Conservation (phyloP, 30 jellyfish, hydroid and myxozoan species). For the Aurelia sp. region DNA sequence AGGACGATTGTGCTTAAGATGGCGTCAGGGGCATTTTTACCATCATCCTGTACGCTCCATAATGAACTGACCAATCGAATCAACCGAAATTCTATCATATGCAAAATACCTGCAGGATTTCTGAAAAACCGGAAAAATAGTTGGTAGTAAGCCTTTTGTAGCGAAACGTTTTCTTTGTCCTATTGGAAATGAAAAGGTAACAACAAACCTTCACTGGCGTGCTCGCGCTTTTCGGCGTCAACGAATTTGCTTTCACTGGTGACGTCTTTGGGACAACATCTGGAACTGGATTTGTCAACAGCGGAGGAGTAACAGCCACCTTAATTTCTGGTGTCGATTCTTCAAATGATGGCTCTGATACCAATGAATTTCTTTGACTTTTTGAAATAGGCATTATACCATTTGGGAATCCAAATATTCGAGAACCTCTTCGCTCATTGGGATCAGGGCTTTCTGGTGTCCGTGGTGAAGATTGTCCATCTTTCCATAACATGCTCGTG, state of each 20-base stretch:
- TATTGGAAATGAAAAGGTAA: no score
- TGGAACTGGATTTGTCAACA: conserved; percentile 33
- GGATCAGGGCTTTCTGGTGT: conserved; percentile 36
- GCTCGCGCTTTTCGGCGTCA: conserved; percentile 40
- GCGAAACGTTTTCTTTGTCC: no score
- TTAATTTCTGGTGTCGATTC: conserved; percentile 32
- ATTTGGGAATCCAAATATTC: conserved; percentile 36
- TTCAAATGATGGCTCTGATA: conserved; percentile 68
- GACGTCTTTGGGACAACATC: conserved; percentile 19
- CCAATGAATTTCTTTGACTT: conserved; percentile 61
- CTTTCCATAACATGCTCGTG: conserved; percentile 62
- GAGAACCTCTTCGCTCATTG: conserved; percentile 7
- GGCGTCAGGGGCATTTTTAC: no score
- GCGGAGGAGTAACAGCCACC: not conserved
- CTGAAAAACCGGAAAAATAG: no score
- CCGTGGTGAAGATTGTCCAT: conserved; percentile 53
- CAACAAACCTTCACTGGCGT: conserved; percentile 34
- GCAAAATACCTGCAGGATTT: no score
- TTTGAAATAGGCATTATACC: conserved; percentile 58
- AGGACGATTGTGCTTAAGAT: no score
- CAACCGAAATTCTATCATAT: no score
- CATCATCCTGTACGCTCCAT: no score
- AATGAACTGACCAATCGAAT: no score
- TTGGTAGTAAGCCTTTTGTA: no score
- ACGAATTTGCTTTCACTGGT: no score